Base-by-base conservation (phyloP, 2,888 invertebrate genomes). In the Ptychoptera contaminata region DNA sequence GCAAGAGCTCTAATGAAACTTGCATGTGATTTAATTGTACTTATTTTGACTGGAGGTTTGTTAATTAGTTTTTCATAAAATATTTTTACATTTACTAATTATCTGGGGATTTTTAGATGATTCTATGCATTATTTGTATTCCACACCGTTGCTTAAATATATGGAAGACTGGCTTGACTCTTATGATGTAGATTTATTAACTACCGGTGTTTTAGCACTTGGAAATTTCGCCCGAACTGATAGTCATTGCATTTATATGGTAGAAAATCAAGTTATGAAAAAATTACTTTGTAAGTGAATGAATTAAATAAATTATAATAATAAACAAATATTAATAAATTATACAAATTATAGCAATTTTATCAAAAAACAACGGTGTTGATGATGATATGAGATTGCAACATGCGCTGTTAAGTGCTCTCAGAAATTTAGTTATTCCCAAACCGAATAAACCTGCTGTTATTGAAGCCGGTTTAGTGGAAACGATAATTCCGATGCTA, bases 151-250 rank as follows among this genome's bases (percentile, higher is more conserved):
- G 79, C 61, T 67, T 64, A 54, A 80, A 74, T 60, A 68, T 1
- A 76, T 83, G 67, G 72, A 84, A 42, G 70, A 72, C 31, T 92
- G 91, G 91, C 67, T 92, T 50, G 74, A 79, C 47, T 76, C 79
- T 1, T 64, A 71, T 16, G 79, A 84, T 58, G 74, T 77, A 49
- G 82, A 85, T 60, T 67, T 92, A 16, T 69, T 84, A 55, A 77
- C 81, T n/a, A 82, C 88, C 0, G 88, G 84, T 0, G 79, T 88
- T 4, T 67, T 91, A 49, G 87, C 88, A 0, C 72, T 91, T 51
- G 91, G 88, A 2, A 92, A 92, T 69, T 91, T 92, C 64, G 91
- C 91, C 0, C 70, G 91, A 37, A 82, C 82, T 51, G 91, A 92
- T 58, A 74, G 75, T 36, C 83, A 90, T 60, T 91, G 92, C 59